Evolutionary conservation across 2,888 invertebrate genomes (phyloP), one percentile per base, ranked within the genome.

Genomic region (Lasioglossum calceatum): DNA sequence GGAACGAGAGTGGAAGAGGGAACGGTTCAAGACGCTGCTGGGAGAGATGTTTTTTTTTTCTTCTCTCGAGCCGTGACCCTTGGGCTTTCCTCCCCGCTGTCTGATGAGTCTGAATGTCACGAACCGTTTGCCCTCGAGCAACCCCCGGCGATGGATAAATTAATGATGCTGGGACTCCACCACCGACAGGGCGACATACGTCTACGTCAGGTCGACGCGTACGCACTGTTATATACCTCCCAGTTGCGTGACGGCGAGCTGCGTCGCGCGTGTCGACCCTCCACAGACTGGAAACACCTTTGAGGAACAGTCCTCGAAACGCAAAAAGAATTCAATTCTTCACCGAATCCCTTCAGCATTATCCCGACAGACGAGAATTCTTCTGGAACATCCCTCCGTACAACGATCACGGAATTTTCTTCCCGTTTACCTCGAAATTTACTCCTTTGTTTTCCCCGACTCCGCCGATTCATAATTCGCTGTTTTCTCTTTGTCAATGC

Each of bases 101-200:
- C 80, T 83, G 89, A 91, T 84, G 87, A 91, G 87, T 78, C 82
- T 79, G 85, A 78, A 87, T 86, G 87, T 83, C 87, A 86, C 87
- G 87, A 88, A 67, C 83, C 83, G 88, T 88, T 86, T 90, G 85
- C 88, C 89, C 81, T 71, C 64, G 32, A 67, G 85, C 77, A 86
- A 61, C 80, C 81, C 81, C 72, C 79, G 86, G 88, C 90, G 93
- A 93, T 92, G 92, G 92, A 93, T 93, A 93, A 94, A 94, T 93
- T 94, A 92, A 93, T 93, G 92, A 93, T 92, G 87, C 87, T 86
- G 83, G 82, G 87, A 88, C 87, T 86, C 87, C 87, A 84, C 84
- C 71, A 86, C 64, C 85, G 91, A 91, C 91, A 89, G 91, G 81
- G 85, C 90, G 88, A 92, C 92, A 92, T 93, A 91, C 90, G 91